phyloP scores from a whole-genome alignment of 1,140 invertebrate genomes.

The Cylas formicarius region DNA sequence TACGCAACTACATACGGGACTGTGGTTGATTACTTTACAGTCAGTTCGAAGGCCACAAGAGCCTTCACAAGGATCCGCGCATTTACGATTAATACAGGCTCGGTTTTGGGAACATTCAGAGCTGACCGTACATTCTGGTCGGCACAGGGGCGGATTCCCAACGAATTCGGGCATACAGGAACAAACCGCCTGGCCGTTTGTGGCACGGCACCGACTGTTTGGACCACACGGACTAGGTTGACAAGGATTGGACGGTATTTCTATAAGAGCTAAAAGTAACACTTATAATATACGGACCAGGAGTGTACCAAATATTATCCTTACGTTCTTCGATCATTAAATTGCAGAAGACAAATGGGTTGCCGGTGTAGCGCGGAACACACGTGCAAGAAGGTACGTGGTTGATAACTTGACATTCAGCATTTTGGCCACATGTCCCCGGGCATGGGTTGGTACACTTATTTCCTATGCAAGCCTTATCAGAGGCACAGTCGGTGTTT shows the following conservation, averaged over 20 bases:
- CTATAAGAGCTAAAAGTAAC: conserved; percentile 35
- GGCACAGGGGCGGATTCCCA: conserved; percentile 56
- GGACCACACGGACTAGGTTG: conserved; percentile 68
- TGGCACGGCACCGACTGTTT: conserved; percentile 45
- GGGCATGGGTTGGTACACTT: conserved; percentile 62
- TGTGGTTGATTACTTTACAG: conserved; percentile 63
- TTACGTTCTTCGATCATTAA: conserved; percentile 32
- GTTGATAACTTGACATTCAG: conserved; percentile 54
- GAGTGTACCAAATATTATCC: conserved; percentile 16
- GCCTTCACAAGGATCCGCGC: conserved; percentile 66
- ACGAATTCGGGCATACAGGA: conserved; percentile 52
- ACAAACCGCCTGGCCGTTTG: conserved; percentile 50
- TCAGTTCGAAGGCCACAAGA: conserved; percentile 64
- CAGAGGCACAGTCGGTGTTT: conserved; percentile 57
- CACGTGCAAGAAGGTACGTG: conserved; percentile 55
- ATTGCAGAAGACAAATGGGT: conserved; percentile 54
- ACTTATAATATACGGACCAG: conserved; percentile 9
- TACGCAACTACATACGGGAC: conserved; percentile 62
- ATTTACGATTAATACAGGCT: conserved; percentile 64
- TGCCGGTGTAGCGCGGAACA: conserved; percentile 52
- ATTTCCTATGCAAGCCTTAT: conserved; percentile 53
- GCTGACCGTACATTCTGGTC: conserved; percentile 68
- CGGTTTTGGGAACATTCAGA: conserved; percentile 66
- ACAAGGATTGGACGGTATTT: conserved; percentile 52
- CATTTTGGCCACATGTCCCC: conserved; percentile 59